Evolutionary conservation across 2,113 vertebrate species (phyloP).

Genomic region (Prionailurus viverrinus): DNA sequence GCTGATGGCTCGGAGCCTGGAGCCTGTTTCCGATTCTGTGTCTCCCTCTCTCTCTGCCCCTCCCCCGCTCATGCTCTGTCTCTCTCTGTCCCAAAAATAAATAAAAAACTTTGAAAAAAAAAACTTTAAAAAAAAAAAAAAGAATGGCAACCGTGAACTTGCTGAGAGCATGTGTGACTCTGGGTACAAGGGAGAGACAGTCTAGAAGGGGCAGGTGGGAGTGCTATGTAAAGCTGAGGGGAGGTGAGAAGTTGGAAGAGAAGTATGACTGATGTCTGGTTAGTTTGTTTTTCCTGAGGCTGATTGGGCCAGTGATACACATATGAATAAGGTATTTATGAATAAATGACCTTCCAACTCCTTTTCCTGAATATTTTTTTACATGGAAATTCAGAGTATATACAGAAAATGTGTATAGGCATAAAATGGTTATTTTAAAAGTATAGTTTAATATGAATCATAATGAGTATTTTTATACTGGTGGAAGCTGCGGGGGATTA

Average conservation of each 20-base stretch:
- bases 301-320: not conserved
- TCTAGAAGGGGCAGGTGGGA: not conserved
- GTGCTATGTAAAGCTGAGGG: too few relatives aligned
- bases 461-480: not conserved
- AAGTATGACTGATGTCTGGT: not conserved
- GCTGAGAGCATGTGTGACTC: not conserved
- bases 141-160: not conserved
- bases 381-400: not conserved
- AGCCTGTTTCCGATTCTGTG: too few relatives aligned
- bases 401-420: not conserved
- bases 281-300: not conserved
- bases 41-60: too few relatives aligned
- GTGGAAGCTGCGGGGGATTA: not conserved
- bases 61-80: too few relatives aligned
- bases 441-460: conserved; percentile 18
- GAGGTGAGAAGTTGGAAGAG: not conserved
- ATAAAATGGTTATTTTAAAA: conserved; percentile 25
- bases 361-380: conserved; percentile 4
- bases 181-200: not conserved
- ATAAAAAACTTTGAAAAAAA: too few relatives aligned
- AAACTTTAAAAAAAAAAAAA: too few relatives aligned
- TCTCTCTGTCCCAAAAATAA: too few relatives aligned
- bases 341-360: conserved; percentile 1
- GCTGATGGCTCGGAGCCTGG: too few relatives aligned
- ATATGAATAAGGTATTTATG: conserved; percentile 6